Percentiles rank a stretch among this genome's conserved stretches.
Evolutionary conservation across 1,140 invertebrate species (phyloP).

Genomic region (Drosophila busckii): DNA sequence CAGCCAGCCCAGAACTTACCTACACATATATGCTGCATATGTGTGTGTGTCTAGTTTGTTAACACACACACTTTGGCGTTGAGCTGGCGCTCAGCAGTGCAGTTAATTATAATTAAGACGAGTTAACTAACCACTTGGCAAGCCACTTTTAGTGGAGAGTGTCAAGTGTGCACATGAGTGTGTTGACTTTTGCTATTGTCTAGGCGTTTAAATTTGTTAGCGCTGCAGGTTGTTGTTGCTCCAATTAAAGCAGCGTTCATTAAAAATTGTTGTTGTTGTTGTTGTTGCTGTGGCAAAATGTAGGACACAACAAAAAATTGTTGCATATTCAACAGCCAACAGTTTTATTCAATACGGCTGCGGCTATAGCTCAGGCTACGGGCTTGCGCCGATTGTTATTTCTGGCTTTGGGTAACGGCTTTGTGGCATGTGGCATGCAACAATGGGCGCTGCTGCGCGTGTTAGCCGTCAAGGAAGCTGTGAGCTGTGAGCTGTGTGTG

Average conservation of each 20-base stretch:
- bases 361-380: slow-evolving; percentile 27
- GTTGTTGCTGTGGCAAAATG: slow-evolving; percentile 32
- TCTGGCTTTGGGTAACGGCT: no score
- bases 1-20: background rate
- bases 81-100: slow-evolving; percentile 41
- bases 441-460: slow-evolving; percentile 44
- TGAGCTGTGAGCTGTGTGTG: no score
- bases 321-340: slow-evolving; percentile 54
- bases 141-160: slow-evolving; percentile 36
- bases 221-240: slow-evolving; percentile 22
- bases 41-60: background rate
- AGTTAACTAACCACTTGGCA: slow-evolving; percentile 75
- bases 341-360: slow-evolving; percentile 53
- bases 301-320: slow-evolving; percentile 67
- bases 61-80: background rate
- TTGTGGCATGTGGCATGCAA: slow-evolving; percentile 17
- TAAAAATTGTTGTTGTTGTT: slow-evolving; percentile 44
- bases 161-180: no score
- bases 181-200: slow-evolving; percentile 7
- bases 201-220: slow-evolving; percentile 45
- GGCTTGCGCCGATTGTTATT: no score
- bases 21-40: slow-evolving; percentile 3
- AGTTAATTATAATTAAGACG: slow-evolving; percentile 79
- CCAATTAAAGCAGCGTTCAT: slow-evolving; percentile 65
- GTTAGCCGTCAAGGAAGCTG: slow-evolving; percentile 49